Conservation (phyloP, 2,113 vertebrate species). For the Salvelinus sp. region DNA sequence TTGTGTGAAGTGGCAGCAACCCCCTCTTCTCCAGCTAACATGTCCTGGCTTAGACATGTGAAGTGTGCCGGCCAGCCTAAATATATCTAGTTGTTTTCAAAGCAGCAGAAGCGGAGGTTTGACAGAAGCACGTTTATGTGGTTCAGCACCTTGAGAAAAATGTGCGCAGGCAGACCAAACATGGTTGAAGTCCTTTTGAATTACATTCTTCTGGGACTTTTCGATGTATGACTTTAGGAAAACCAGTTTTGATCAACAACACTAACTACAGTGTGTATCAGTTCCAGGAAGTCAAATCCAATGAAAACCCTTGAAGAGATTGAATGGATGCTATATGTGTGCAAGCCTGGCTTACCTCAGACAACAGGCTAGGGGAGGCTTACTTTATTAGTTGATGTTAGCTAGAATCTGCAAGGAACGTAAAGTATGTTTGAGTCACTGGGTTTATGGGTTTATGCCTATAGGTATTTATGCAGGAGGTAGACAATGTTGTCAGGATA, state of each 20-base stretch:
- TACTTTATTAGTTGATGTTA: no score
- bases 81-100: constrained; percentile 19
- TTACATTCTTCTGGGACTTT: background rate
- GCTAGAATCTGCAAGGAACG: no score
- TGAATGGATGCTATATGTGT: no score
- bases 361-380: no score
- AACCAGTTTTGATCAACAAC: no score
- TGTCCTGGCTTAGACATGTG: constrained; percentile 5
- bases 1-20: constrained; percentile 2
- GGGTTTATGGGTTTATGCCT: background rate
- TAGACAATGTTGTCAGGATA: background rate
- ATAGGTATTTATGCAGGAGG: background rate
- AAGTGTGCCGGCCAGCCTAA: background rate
- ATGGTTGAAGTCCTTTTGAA: constrained; percentile 30
- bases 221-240: no score
- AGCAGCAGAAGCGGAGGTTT: background rate
- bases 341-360: no score
- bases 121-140: constrained; percentile 22
- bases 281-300: constrained; percentile 6
- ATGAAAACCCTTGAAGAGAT: no score
- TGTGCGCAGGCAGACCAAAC: constrained; percentile 40
- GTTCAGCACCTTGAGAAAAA: constrained; percentile 8
- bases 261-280: background rate
- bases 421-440: background rate
- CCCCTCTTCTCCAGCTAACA: background rate